Percentiles rank a stretch among this genome's conserved stretches.
phyloP scores from a whole-genome alignment of 2,113 vertebrate genomes.

The Climacteris rufus region DNA sequence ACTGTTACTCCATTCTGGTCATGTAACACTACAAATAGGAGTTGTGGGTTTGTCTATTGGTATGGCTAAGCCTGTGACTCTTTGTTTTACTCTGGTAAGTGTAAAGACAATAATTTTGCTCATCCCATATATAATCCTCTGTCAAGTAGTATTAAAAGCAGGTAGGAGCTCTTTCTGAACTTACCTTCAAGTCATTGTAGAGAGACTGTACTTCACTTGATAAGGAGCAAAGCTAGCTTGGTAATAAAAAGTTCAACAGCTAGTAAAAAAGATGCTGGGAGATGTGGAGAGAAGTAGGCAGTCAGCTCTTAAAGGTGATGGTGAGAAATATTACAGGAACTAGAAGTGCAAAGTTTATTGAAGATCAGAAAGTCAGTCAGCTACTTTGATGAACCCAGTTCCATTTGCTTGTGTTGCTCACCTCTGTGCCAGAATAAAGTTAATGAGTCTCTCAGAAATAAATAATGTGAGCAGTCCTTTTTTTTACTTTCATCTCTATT shows the following conservation, averaged over 20 bases:
- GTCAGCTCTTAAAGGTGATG: background rate
- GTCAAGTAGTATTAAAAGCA: background rate
- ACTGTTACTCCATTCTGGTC: background rate
- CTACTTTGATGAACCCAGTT: background rate
- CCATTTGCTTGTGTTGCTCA: background rate
- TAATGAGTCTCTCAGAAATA: background rate
- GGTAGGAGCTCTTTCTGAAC: background rate
- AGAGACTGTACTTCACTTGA: background rate
- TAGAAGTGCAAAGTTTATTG: background rate
- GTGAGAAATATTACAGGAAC: background rate
- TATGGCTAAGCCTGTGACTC: background rate
- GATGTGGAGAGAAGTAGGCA: background rate
- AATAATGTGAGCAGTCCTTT: background rate
- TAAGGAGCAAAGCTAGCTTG: background rate
- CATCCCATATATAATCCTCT: background rate
- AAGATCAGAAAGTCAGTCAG: background rate
- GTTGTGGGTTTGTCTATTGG: background rate
- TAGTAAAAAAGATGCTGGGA: background rate
- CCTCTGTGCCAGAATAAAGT: background rate
- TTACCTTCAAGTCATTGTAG: background rate
- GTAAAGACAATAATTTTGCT: background rate
- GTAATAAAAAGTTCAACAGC: background rate
- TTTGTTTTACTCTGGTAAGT: background rate
- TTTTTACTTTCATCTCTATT: background rate
- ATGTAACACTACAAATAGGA: background rate